These are phyloP conservation scores for Zootermopsis nevadensis DNA, from an alignment of 2,888 invertebrate species.

Conservation along the genomic window DNA sequence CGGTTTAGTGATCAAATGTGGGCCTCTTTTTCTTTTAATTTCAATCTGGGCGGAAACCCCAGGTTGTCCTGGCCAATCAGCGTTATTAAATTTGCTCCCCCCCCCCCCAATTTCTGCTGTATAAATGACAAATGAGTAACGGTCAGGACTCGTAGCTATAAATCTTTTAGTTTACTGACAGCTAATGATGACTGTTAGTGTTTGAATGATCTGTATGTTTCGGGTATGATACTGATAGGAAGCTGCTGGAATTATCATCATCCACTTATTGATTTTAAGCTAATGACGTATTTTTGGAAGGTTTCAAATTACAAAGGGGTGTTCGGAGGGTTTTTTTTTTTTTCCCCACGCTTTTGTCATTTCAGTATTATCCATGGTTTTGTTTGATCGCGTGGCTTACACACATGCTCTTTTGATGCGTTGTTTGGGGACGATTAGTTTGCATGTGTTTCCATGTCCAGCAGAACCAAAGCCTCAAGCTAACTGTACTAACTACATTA, in stretches of 20 bases:
- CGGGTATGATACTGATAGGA: background rate
- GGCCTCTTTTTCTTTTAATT: background rate
- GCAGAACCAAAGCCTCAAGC: no score
- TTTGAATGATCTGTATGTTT: background rate
- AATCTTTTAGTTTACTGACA: slow-evolving; percentile 3
- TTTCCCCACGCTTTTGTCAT: background rate
- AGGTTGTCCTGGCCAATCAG: background rate
- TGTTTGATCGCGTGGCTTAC: background rate
- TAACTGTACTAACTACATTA: no score
- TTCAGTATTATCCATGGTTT: background rate
- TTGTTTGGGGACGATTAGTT: no score
- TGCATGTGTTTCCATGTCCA: no score
- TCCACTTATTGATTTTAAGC: background rate
- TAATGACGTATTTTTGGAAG: background rate
- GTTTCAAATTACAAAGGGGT: background rate
- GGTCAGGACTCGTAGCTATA: background rate
- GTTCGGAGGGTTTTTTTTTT: background rate
- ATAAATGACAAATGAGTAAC: background rate
- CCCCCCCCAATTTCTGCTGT: no score
- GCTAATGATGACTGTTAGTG: background rate
- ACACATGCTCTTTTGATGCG: no score
- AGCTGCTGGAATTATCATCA: background rate
- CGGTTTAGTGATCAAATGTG: background rate
- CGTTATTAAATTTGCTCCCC: background rate
- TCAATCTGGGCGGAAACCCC: background rate